These are phyloP conservation scores for Urocolius indicus DNA, from an alignment of 2,113 vertebrate genomes.

Conservation along the genomic window DNA sequence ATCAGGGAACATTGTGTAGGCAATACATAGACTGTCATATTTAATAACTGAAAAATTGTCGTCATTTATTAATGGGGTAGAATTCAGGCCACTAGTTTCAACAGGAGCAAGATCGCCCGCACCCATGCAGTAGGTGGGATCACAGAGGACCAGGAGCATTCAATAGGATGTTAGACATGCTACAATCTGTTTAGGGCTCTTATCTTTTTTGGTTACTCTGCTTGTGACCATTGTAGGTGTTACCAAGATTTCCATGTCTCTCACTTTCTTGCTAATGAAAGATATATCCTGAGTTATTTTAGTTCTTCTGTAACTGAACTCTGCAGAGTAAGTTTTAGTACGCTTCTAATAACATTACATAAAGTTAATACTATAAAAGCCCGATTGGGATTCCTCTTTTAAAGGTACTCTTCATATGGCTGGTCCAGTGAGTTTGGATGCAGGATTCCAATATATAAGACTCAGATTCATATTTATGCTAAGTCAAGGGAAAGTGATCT, in stretches of 20 bases:
- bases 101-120: neutral
- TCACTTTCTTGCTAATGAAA: neutral
- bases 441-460: neutral
- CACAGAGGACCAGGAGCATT: neutral
- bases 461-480: conserved; percentile 10
- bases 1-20: neutral
- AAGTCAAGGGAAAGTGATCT: conserved; percentile 29
- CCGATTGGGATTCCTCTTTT: neutral
- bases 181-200: neutral
- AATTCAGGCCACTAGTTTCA: neutral
- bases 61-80: neutral
- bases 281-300: neutral
- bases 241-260: neutral
- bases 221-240: neutral
- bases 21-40: neutral
- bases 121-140: neutral
- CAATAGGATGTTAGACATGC: rapidly evolving
- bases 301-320: neutral
- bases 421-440: neutral
- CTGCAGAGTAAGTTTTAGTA: neutral
- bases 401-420: neutral
- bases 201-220: neutral
- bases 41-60: neutral
- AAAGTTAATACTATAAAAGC: neutral
- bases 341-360: neutral